Conservation (phyloP, 2,888 invertebrate species). For the Dastarcus helophoroides region DNA sequence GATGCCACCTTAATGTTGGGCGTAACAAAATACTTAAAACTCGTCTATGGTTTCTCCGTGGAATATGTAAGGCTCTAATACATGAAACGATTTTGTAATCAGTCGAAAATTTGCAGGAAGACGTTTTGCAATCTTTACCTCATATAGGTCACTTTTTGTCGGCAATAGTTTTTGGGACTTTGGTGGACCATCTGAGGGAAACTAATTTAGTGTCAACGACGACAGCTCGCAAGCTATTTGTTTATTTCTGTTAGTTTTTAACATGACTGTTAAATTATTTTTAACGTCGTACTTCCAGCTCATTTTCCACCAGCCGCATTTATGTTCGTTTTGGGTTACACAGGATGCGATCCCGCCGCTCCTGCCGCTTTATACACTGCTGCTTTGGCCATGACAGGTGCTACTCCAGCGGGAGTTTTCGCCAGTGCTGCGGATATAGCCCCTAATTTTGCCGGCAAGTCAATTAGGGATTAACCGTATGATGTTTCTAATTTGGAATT, state of each 20-base stretch:
- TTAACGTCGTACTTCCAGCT: slow-evolving; percentile 31
- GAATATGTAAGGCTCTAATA: slow-evolving; percentile 37
- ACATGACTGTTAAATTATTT: no score
- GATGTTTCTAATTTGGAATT: slow-evolving; percentile 31
- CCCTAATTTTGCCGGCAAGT: slow-evolving; percentile 38
- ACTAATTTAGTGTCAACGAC: slow-evolving; percentile 44
- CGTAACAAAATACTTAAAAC: slow-evolving; percentile 46
- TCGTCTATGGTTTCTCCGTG: slow-evolving; percentile 47
- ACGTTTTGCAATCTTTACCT: slow-evolving; percentile 43
- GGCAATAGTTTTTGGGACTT: slow-evolving; percentile 44
- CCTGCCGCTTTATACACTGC: slow-evolving; percentile 47
- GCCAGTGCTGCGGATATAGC: slow-evolving; percentile 50
- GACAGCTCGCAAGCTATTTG: slow-evolving; percentile 44
- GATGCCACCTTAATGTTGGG: slow-evolving; percentile 47
- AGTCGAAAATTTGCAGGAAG: slow-evolving; percentile 34
- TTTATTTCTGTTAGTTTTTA: slow-evolving; percentile 42
- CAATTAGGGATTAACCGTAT: neutral
- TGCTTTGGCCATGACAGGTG: slow-evolving; percentile 45
- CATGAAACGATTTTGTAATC: neutral
- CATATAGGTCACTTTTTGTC: slow-evolving; percentile 47
- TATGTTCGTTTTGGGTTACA: slow-evolving; percentile 47
- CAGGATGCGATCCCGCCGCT: slow-evolving; percentile 45
- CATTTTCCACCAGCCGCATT: slow-evolving; percentile 47
- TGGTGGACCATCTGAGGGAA: slow-evolving; percentile 44
- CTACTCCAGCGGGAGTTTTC: slow-evolving; percentile 45